Conservation (phyloP, 2,797 vertebrate genomes). For the Takifugu rubripes region DNA sequence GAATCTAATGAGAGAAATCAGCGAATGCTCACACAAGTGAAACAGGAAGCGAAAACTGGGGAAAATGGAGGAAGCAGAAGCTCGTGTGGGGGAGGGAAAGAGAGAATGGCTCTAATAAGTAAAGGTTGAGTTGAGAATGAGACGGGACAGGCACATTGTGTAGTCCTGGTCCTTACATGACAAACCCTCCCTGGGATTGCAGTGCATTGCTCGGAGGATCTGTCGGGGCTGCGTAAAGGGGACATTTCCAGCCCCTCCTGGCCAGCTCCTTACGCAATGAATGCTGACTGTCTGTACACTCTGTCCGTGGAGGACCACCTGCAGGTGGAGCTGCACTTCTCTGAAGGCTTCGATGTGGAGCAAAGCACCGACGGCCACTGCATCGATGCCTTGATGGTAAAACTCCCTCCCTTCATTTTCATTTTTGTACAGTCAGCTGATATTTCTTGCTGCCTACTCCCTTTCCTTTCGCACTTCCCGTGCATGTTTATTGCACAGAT, state of each 20-base stretch:
- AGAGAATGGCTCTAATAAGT: neutral
- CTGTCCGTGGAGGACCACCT: conserved; percentile 77
- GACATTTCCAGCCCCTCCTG: conserved; percentile 81
- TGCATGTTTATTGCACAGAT: no score
- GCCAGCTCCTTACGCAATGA: conserved; percentile 80
- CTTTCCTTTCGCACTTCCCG: no score
- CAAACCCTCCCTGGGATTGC: conserved; percentile 19
- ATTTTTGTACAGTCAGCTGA: no score
- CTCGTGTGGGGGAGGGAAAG: neutral
- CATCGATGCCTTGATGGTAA: conserved; percentile 61
- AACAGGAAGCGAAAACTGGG: conserved; percentile 56
- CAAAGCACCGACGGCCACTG: conserved; percentile 65
- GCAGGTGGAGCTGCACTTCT: conserved; percentile 76
- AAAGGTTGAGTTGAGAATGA: no score
- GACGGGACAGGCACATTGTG: neutral
- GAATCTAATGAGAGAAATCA: no score
- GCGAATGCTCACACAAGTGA: conserved; percentile 3
- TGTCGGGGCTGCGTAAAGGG: conserved; percentile 74
- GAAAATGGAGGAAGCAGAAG: conserved; percentile 47
- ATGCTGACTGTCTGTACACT: conserved; percentile 78
- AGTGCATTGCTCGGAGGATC: conserved; percentile 84
- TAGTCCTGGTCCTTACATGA: neutral
- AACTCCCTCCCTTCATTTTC: neutral
- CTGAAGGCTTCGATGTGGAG: conserved; percentile 79
- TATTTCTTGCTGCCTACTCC: no score